These are phyloP conservation scores for Pristionchus entomophagus DNA, from an alignment of 2,888 invertebrate genomes.

Conservation along the genomic window DNA sequence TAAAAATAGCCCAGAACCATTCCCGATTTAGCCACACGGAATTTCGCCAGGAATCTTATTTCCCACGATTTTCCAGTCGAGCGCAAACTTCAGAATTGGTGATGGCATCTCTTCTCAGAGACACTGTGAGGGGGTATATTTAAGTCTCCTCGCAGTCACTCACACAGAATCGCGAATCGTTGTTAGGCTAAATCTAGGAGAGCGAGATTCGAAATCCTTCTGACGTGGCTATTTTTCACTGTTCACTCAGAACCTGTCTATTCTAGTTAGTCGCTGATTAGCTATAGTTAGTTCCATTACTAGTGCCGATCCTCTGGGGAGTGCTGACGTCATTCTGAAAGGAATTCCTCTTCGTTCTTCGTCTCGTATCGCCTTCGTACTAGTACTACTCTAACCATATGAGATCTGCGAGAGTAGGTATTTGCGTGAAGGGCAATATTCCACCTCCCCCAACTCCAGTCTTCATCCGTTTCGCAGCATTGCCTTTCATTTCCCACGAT, in stretches of 20 bases:
- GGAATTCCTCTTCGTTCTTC: no score
- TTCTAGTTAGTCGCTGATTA: no score
- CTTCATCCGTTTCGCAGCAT: not conserved
- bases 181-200: no score
- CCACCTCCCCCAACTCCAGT: not conserved
- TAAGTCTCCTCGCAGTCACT: no score
- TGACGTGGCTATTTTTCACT: no score
- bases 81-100: slow-evolving; percentile 19
- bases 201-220: no score
- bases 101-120: not conserved
- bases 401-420: not conserved
- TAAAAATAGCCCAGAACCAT: not conserved
- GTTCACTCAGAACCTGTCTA: no score
- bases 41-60: not conserved
- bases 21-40: not conserved
- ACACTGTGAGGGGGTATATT: slow-evolving; percentile 13
- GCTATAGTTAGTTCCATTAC: no score
- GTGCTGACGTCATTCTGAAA: no score
- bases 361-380: no score
- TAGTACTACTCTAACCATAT: not conserved
- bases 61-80: not conserved
- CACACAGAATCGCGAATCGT: no score
- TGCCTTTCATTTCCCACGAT: not conserved
- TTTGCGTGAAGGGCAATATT: not conserved
- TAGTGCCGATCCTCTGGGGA: no score